Evolutionary conservation across 2,888 invertebrate species (phyloP).

Genomic region (Endotricha flammealis): DNA sequence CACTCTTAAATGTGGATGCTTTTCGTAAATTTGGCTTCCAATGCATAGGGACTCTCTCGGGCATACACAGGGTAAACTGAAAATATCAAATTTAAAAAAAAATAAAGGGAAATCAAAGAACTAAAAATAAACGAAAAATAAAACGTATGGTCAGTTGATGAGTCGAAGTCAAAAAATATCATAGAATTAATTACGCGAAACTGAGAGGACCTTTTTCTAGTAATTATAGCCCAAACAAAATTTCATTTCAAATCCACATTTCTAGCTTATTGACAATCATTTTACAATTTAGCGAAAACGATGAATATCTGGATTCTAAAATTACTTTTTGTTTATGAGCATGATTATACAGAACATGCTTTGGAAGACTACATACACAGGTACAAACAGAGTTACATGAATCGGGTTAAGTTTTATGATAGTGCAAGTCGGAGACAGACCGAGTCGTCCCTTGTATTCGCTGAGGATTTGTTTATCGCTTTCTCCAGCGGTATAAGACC

Average conservation of each 20-base stretch:
- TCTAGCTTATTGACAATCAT: conserved; percentile 1
- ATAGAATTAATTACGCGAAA: too few relatives aligned
- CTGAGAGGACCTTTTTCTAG: too few relatives aligned
- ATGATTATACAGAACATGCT: conserved; percentile 64
- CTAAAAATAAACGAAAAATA: conserved; percentile 21
- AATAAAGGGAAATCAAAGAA: conserved; percentile 39
- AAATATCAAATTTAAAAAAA: conserved; percentile 54
- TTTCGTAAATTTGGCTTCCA: conserved; percentile 78
- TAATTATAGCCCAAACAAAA: background rate
- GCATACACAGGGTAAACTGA: conserved; percentile 78
- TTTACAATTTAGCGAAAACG: conserved; percentile 15
- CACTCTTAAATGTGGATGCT: conserved; percentile 77
- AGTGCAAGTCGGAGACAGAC: conserved; percentile 68
- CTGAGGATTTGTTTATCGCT: conserved; percentile 75
- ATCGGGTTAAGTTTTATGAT: conserved; percentile 48
- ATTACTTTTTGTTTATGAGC: conserved; percentile 24
- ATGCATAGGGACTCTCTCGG: conserved; percentile 76
- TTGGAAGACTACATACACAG: conserved; percentile 57
- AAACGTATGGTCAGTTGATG: conserved; percentile 4
- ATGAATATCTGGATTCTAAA: conserved; percentile 15
- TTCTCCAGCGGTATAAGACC: conserved; percentile 74
- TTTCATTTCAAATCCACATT: background rate
- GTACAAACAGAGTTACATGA: conserved; percentile 52
- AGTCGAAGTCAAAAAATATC: background rate
- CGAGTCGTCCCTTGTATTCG: conserved; percentile 71